Evolutionary conservation across 2,888 invertebrate species (phyloP), one percentile per base, ranked within the genome.

Genomic region (Chrysolina oricalcia): DNA sequence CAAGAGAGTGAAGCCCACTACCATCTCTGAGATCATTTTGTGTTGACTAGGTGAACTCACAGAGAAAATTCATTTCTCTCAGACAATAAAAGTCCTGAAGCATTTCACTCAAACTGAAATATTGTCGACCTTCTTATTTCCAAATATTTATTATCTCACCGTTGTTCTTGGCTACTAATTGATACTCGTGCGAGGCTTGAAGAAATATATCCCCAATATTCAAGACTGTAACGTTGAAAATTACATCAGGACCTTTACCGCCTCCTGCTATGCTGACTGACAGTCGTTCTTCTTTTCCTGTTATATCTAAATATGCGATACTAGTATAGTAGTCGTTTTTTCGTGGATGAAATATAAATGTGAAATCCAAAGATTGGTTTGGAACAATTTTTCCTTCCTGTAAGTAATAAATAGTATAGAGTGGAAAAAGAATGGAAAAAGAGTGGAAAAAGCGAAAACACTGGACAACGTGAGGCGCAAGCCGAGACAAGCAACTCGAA

Each of bases 371-470:
- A 5, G 87, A 81, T 83, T 90, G 90, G 70, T 90, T 90, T 0
- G 93, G 92, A 90, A 92, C 92, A 40, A 93, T 85, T 81, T 91
- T 90, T 23, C 93, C 93, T 76, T 87, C 87, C 93, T 93, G 72
- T 73, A 81, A 81, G 53, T 56, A 8, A 27, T 23, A 69, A n/a
- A n/a, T n/a, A n/a, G n/a, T n/a, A n/a, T n/a, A n/a, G n/a, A n/a
- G n/a, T n/a, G n/a, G n/a, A n/a, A n/a, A n/a, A n/a, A n/a, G n/a
- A n/a, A n/a, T n/a, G n/a, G n/a, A n/a, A n/a, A n/a, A n/a, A n/a
- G n/a, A n/a, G n/a, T n/a, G n/a, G n/a, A n/a, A n/a, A n/a, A n/a
- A n/a, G n/a, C n/a, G n/a, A n/a, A n/a, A n/a, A n/a, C n/a, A n/a
- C n/a, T n/a, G n/a, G n/a, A n/a, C n/a, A n/a, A n/a, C n/a, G n/a